Evolutionary conservation across 2,888 invertebrate genomes (phyloP).

Genomic region (Lysandra coridon): DNA sequence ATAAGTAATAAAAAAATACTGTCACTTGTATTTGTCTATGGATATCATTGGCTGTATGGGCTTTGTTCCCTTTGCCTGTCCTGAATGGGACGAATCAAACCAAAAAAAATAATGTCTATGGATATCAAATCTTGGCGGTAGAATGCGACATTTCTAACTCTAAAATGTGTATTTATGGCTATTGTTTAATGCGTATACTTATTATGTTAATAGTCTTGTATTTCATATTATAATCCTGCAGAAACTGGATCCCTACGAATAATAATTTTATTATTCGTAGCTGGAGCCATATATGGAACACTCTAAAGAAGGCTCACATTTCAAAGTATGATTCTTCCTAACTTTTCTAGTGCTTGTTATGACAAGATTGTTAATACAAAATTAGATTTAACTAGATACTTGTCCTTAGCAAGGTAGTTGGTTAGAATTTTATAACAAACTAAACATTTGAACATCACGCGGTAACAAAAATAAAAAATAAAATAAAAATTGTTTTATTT

Average conservation of each 20-base stretch:
- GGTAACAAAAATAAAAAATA: too few species aligned
- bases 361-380: slow-evolving; percentile 2
- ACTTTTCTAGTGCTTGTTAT: slow-evolving; percentile 19
- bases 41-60: too few species aligned
- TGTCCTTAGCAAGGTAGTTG: not conserved
- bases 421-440: not conserved
- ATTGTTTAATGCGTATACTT: slow-evolving; percentile 13
- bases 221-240: slow-evolving; percentile 23
- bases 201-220: slow-evolving; percentile 14
- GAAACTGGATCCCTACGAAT: not conserved
- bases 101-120: too few species aligned
- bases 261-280: too few species aligned
- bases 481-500: too few species aligned
- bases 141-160: not conserved
- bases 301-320: slow-evolving; percentile 9
- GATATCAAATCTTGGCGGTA: not conserved
- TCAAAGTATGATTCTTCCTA: slow-evolving; percentile 6
- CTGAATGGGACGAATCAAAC: too few species aligned
- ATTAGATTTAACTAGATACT: not conserved
- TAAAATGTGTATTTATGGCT: not conserved
- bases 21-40: not conserved
- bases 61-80: too few species aligned
- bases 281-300: not conserved
- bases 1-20: not conserved
- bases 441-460: not conserved